A percentile compares a stretch with the other conserved stretches of the same genome.
Conservation (phyloP, 2,888 invertebrate genomes). For the Troilus luridus region DNA sequence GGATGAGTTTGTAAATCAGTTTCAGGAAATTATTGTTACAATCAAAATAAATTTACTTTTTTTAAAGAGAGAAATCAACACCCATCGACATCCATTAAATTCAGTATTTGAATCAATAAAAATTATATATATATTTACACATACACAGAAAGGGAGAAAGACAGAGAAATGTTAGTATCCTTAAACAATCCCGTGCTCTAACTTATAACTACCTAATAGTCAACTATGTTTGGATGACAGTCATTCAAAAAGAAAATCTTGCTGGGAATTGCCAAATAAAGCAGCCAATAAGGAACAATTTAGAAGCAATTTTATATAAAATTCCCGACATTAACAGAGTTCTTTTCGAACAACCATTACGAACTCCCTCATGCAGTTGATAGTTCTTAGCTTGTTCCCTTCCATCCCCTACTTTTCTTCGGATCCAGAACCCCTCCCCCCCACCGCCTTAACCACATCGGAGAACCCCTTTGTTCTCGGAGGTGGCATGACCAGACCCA, state of each 20-base stretch:
- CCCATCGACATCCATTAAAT: too few relatives aligned
- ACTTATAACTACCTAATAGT: not conserved
- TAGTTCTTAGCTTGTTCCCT: not conserved
- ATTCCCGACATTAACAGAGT: not conserved
- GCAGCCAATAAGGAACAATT: conserved; percentile 11
- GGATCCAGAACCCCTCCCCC: not conserved
- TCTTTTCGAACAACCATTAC: not conserved
- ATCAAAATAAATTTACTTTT: too few relatives aligned
- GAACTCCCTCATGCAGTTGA: not conserved
- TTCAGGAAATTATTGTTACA: too few relatives aligned
- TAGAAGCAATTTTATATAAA: conserved; percentile 14
- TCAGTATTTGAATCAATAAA: too few relatives aligned
- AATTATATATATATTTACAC: too few relatives aligned
- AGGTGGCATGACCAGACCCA: not conserved
- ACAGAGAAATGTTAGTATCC: too few relatives aligned
- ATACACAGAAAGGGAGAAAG: too few relatives aligned
- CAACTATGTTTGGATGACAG: not conserved
- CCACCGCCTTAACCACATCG: not conserved
- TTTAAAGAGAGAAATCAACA: too few relatives aligned
- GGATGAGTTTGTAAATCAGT: too few relatives aligned
- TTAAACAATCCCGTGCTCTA: not conserved
- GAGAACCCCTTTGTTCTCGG: not conserved
- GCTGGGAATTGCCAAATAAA: not conserved
- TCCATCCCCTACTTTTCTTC: not conserved
- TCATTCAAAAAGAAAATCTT: not conserved